Percentiles rank a stretch among this genome's conserved stretches.
Conservation (phyloP, 2,113 vertebrate species). For the Crotophaga sulcirostris region DNA sequence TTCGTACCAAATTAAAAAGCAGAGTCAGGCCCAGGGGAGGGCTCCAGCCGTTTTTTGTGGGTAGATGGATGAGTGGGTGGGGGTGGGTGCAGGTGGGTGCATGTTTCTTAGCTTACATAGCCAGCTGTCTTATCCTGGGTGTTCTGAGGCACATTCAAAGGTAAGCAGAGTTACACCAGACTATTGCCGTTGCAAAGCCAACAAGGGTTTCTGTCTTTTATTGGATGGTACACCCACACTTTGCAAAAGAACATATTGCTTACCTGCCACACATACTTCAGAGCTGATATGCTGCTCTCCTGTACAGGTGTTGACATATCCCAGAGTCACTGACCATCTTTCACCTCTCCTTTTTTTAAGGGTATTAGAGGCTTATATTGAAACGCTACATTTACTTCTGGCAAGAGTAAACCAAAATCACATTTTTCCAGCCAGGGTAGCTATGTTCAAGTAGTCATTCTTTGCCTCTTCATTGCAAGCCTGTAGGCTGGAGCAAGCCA, state of each 20-base stretch:
- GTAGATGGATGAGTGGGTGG: fast-evolving
- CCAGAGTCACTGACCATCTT: neutral
- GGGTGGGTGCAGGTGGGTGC: too few relatives aligned
- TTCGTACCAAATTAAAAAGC: neutral
- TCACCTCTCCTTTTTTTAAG: too few relatives aligned
- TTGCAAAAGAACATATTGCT: neutral
- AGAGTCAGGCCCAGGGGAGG: neutral
- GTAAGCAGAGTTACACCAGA: neutral
- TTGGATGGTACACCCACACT: neutral
- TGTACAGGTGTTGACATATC: too few relatives aligned
- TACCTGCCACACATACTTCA: neutral
- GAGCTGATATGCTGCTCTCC: neutral
- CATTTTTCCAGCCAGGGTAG: neutral
- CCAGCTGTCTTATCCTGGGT: neutral
- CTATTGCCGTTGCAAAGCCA: neutral
- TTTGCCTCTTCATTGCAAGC: neutral
- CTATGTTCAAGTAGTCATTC: neutral
- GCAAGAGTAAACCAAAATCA: neutral
- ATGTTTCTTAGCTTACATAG: neutral
- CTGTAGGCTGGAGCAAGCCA: neutral
- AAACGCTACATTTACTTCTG: neutral
- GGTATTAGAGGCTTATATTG: neutral
- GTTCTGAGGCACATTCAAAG: neutral
- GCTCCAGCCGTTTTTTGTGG: neutral
- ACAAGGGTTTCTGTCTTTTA: neutral